phyloP scores from a whole-genome alignment of 1,140 invertebrate genomes.

The Drosophila orena region DNA sequence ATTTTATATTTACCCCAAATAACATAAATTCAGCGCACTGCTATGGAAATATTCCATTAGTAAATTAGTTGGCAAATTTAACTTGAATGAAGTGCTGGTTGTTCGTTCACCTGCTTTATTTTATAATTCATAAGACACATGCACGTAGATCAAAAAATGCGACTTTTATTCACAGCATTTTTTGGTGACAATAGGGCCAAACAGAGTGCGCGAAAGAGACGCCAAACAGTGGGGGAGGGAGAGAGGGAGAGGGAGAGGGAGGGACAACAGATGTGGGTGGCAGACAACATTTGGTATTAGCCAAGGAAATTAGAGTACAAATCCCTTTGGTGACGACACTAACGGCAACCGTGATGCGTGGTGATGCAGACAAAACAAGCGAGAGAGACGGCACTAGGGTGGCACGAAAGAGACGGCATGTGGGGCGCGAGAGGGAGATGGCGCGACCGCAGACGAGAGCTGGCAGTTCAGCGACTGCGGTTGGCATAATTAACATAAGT shows the following conservation, averaged over 20 bases:
- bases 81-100: conserved; percentile 6
- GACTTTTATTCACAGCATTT: conserved; percentile 17
- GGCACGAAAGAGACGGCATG: not conserved
- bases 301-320: conserved; percentile 75
- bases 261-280: conserved; percentile 18
- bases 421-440: not conserved
- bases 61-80: conserved; percentile 23
- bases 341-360: conserved; percentile 41
- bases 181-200: conserved; percentile 22
- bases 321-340: conserved; percentile 66
- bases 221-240: not conserved
- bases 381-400: not conserved
- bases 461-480: conserved; percentile 58
- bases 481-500: conserved; percentile 73
- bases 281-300: conserved; percentile 49
- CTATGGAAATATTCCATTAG: conserved; percentile 34
- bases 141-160: conserved; percentile 2
- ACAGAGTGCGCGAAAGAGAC: conserved; percentile 1
- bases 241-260: too few species aligned
- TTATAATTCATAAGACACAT: conserved; percentile 33
- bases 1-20: too few species aligned
- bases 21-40: not conserved
- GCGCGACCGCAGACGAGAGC: not conserved
- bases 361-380: conserved; percentile 23
- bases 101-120: conserved; percentile 35